phyloP scores from a whole-genome alignment of 2,113 vertebrate species.

The Rhegmatorhina hoffmannsi region DNA sequence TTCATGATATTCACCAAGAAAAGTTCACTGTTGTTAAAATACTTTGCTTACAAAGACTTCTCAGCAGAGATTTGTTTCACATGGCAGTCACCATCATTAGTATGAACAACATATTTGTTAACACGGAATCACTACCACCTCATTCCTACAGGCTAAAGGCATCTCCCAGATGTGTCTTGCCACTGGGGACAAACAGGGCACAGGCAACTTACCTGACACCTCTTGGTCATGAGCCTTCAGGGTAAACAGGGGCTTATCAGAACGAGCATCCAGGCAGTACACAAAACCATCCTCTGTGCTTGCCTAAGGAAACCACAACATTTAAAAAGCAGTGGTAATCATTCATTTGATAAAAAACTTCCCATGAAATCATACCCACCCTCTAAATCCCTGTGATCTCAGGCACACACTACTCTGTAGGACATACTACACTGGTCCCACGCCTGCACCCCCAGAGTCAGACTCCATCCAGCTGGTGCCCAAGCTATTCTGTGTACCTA shows the following conservation, averaged over 20 bases:
- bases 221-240: conserved; percentile 92
- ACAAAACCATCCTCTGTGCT: conserved; percentile 98
- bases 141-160: not conserved
- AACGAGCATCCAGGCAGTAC: conserved; percentile 93
- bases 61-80: not conserved
- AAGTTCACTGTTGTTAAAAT: not conserved
- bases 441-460: not conserved
- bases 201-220: conserved; percentile 83
- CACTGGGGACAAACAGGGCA: not conserved
- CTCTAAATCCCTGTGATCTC: not conserved
- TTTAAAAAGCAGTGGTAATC: not conserved
- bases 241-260: conserved; percentile 94
- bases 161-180: not conserved
- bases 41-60: not conserved
- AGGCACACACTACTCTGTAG: not conserved
- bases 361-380: not conserved
- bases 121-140: not conserved
- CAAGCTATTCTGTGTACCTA: fast-evolving
- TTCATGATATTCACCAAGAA: not conserved
- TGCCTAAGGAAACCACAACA: conserved; percentile 74
- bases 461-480: not conserved
- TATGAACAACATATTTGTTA: not conserved
- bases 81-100: not conserved
- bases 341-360: not conserved
- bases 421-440: not conserved